Conservation (phyloP, 2,888 invertebrate species). For the Sarcophaga variegata region DNA sequence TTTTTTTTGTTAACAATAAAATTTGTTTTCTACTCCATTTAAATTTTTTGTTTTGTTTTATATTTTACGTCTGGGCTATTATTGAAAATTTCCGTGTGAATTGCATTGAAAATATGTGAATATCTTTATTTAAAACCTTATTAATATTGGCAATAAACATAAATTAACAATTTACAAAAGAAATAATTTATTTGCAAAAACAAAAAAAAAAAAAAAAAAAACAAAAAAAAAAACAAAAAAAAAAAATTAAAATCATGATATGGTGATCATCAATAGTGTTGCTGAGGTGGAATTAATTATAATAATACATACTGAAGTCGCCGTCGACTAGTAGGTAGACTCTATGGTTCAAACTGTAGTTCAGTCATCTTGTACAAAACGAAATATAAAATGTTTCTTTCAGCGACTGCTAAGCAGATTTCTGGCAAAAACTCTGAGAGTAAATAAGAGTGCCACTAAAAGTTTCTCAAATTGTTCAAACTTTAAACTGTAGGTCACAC, state of each 20-base stretch:
- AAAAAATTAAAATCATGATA: neutral
- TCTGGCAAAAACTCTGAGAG: neutral
- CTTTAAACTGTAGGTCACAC: too few relatives aligned
- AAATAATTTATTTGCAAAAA: neutral
- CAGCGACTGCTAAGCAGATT: neutral
- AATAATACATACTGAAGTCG: neutral
- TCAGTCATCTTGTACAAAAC: neutral
- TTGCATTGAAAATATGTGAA: too few relatives aligned
- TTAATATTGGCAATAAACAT: too few relatives aligned
- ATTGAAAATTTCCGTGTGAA: conserved; percentile 28
- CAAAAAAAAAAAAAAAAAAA: neutral
- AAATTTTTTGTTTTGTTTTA: neutral
- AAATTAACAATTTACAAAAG: too few relatives aligned
- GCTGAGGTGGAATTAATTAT: neutral
- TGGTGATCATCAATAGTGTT: neutral
- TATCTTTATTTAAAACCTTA: too few relatives aligned
- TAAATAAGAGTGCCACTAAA: too few relatives aligned
- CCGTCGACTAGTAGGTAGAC: neutral
- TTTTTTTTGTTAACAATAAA: conserved; percentile 12
- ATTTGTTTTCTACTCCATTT: conserved; percentile 11
- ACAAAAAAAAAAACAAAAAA: too few relatives aligned
- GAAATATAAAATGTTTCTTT: neutral
- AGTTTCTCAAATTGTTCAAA: neutral
- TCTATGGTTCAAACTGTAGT: too few relatives aligned
- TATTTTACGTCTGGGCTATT: conserved; percentile 22